Conservation (phyloP, 2,797 vertebrate species). For the Urophycis tenuis region DNA sequence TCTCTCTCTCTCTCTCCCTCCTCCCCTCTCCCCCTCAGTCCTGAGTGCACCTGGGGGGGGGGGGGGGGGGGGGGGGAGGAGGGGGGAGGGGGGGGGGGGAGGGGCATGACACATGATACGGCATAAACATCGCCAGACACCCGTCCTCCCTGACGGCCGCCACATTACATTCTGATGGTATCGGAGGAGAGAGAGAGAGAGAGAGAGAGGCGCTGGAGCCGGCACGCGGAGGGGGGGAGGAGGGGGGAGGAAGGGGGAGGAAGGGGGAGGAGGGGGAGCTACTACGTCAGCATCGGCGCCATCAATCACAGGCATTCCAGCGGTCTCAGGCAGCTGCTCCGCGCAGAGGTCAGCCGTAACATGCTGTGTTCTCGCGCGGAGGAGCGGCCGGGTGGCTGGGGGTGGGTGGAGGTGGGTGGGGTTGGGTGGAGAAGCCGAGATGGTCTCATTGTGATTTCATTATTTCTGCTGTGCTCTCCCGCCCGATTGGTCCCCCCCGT, state of each 20-base stretch:
- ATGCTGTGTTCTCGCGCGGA: slow-evolving; percentile 44
- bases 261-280: slow-evolving; percentile 39
- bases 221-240: neutral
- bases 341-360: slow-evolving; percentile 58
- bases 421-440: neutral
- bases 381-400: neutral
- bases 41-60: slow-evolving; percentile 45
- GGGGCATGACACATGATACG: slow-evolving; percentile 63
- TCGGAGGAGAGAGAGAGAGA: slow-evolving; percentile 31
- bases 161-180: slow-evolving; percentile 58
- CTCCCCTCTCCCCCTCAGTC: slow-evolving; percentile 24
- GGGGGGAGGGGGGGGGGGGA: slow-evolving; percentile 43
- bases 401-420: neutral
- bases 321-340: slow-evolving; percentile 54
- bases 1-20: neutral
- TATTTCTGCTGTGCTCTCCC: neutral
- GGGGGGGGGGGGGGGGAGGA: slow-evolving; percentile 38
- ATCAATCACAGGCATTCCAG: slow-evolving; percentile 62
- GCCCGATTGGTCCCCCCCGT: neutral
- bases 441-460: neutral
- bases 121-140: slow-evolving; percentile 47
- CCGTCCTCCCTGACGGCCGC: slow-evolving; percentile 37
- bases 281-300: slow-evolving; percentile 53
- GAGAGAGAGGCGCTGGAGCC: neutral
- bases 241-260: slow-evolving; percentile 7